Evolutionary conservation across 2,113 vertebrate genomes (phyloP), one percentile per base, ranked within the genome.

Genomic region (Rhombomys opimus): DNA sequence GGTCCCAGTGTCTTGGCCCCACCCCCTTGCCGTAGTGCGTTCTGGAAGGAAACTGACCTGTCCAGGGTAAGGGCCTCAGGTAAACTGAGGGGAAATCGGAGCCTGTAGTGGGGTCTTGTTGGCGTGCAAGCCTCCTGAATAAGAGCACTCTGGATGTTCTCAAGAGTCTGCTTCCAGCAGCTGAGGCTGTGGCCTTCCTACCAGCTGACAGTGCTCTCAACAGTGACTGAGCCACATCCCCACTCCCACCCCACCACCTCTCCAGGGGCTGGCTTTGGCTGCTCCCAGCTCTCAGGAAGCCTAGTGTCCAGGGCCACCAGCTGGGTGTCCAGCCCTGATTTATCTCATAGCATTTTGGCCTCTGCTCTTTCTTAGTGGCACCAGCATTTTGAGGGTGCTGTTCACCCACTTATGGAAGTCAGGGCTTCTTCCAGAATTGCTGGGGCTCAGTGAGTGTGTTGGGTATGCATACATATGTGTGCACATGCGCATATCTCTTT

Each of bases 71-170:
- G 50, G 46, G 38, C 30, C 68, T 23, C 38, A 32, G 67, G 18
- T 22, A n/a, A 41, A 7, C 72, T 96, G 95, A 97, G 95, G 35
- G 46, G 75, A 54, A 20, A 25, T 5, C 9, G n/a, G 78, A 75
- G 93, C 89, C 94, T 80, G 91, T 97, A 96, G 97, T 92, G 93
- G 97, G 96, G 96, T 86, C 65, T 97, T 97, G 97, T 95, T 96
- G 96, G 52, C 77, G 23, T 68, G 90, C 2, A 0, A 90, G 18
- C 82, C 96, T 94, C 25, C 85, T 46, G 77, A 76, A 38, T 30
- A 68, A 88, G 95, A 70, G 81, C 65, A 75, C 76, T 12, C 86
- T 8, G 70, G 52, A 67, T 54, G 73, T 85, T 96, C 90, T 80
- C 54, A 41, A 82, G 50, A 73, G 0, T 76, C 2, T 1, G 23